A percentile compares a stretch with the other conserved stretches of the same genome.
phyloP scores from a whole-genome alignment of 2,888 invertebrate genomes.

The Patella ulyssiponensis region DNA sequence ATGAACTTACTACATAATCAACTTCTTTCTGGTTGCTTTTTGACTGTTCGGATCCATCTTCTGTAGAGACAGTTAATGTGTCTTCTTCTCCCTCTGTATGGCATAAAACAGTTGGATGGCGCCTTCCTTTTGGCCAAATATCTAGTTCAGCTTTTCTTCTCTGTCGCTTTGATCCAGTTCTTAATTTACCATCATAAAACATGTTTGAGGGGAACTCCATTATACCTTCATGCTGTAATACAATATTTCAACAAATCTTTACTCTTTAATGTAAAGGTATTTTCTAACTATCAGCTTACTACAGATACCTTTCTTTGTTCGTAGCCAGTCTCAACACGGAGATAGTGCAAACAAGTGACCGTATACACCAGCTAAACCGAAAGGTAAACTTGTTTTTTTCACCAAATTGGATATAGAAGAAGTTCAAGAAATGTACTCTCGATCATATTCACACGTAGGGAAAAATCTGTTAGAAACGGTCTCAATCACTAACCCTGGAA shows the following conservation, averaged over 20 bases:
- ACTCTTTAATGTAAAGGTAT: too few relatives aligned
- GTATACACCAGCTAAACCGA: too few relatives aligned
- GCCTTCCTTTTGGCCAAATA: constrained; percentile 48
- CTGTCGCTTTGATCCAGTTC: constrained; percentile 44
- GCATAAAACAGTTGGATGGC: constrained; percentile 52
- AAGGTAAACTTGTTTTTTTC: neutral
- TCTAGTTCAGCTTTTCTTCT: constrained; percentile 45
- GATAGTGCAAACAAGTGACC: too few relatives aligned
- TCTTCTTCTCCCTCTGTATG: constrained; percentile 49
- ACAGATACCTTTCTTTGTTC: too few relatives aligned
- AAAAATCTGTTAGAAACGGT: too few relatives aligned
- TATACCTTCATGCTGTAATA: constrained; percentile 79
- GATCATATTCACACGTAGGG: too few relatives aligned
- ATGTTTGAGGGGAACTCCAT: constrained; percentile 82
- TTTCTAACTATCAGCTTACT: too few relatives aligned
- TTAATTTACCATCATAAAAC: constrained; percentile 78
- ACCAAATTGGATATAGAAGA: neutral
- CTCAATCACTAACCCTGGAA: too few relatives aligned
- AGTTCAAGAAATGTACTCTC: too few relatives aligned
- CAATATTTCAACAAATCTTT: neutral
- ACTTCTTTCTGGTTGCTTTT: constrained; percentile 46
- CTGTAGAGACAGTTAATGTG: constrained; percentile 26
- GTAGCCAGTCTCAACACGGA: neutral
- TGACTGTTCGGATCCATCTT: constrained; percentile 34
- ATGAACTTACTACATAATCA: constrained; percentile 47